Conservation (phyloP, 2,888 invertebrate species). For the Deilephila porcellus region DNA sequence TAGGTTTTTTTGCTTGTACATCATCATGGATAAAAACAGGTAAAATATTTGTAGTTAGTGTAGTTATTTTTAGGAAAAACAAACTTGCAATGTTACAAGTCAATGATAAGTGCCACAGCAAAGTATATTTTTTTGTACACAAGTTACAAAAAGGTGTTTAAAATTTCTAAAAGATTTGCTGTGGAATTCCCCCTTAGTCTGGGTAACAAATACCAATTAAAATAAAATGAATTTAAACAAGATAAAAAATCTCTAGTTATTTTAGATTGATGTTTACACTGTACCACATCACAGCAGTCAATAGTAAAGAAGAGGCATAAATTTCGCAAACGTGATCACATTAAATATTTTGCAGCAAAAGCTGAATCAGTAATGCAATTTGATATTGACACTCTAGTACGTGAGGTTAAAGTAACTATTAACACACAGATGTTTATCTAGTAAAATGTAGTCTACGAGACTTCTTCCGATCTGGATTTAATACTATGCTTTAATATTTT, state of each 20-base stretch:
- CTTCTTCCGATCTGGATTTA: not conserved
- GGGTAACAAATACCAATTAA: not conserved
- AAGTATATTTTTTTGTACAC: not conserved
- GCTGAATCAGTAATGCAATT: slow-evolving; percentile 45
- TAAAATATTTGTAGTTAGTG: too few species aligned
- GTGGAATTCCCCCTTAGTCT: not conserved
- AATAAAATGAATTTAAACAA: not conserved
- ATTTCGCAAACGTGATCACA: slow-evolving; percentile 39
- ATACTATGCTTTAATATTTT: not conserved
- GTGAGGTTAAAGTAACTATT: not conserved
- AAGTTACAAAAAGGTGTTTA: not conserved
- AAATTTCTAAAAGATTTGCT: not conserved
- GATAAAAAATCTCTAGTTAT: not conserved
- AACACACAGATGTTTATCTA: not conserved
- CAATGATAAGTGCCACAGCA: not conserved
- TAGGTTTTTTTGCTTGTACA: not conserved
- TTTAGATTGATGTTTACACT: not conserved
- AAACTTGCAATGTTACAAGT: not conserved
- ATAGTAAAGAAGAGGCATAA: slow-evolving; percentile 17
- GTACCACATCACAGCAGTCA: not conserved
- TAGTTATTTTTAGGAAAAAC: too few species aligned
- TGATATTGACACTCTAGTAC: slow-evolving; percentile 38
- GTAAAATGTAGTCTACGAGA: not conserved
- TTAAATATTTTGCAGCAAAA: slow-evolving; percentile 40
- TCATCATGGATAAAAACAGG: not conserved